Base-by-base conservation (phyloP, 2,797 vertebrate genomes). In the Centroberyx gerrardi region DNA sequence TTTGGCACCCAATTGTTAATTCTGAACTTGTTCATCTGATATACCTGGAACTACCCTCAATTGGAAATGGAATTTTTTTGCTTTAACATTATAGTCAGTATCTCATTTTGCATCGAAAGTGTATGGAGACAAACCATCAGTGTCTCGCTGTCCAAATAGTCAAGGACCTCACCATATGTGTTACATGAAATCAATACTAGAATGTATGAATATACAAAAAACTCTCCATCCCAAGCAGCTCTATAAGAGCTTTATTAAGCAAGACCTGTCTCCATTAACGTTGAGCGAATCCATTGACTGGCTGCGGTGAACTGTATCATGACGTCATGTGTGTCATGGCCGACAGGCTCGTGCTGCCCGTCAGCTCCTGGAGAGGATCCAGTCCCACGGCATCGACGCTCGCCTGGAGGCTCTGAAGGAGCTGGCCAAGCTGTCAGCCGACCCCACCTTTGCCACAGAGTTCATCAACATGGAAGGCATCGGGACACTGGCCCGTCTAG, bases 401-500 rank as follows among this genome's bases (percentile, higher is more conserved):
- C 96, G 98, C 62, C 96, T 99, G 27, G 98, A 99, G 59, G 98
- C 98, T 73, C 95, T 99, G 78, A 99, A 99, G 89, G 97, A 99
- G 67, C 94, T 99, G 49, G 98, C 98, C 31, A 99, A 99, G 89
- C 96, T 99, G 67, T 99, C 98, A 0, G 97, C 98, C 0, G 98
- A 99, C 4, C 93, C 97, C 51, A 98, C 98, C 48, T 99, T 99
- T 17, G 98, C 98, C 46, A 93, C 97, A 0, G 98, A 99, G 92
- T 99, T 99, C 93, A 97, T 99, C 89, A 99, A 98, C 87, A 98
- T 99, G 96, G 98, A 99, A 58, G 98, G 98, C 82, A 97, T 99
- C 2, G 91, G 94, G 36, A 96, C 98, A 22, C 93, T 99, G 74
- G 98, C 97, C 0, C 95, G 97, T 31, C 96, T 99, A 0, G 98